Percentiles rank a stretch among this genome's conserved stretches.
These are phyloP conservation scores for Diprion similis DNA, from an alignment of 1,140 invertebrate genomes.

Conservation along the genomic window DNA sequence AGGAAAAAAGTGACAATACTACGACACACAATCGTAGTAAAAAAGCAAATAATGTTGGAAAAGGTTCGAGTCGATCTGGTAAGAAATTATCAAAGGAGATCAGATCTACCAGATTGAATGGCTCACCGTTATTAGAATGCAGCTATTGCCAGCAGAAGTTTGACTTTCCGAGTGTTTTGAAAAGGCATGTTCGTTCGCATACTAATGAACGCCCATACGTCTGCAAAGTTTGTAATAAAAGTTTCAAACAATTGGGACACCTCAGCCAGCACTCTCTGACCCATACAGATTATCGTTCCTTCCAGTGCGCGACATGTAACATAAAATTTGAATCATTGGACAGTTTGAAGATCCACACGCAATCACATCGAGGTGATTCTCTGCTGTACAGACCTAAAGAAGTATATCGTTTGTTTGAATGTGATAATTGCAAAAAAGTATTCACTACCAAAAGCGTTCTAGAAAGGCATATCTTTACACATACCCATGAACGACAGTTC, in stretches of 20 bases:
- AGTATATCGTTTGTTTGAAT: constrained; percentile 42
- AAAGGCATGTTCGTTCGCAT: constrained; percentile 78
- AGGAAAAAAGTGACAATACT: neutral
- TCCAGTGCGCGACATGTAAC: constrained; percentile 41
- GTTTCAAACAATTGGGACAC: constrained; percentile 64
- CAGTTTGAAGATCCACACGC: constrained; percentile 35
- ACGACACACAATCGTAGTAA: neutral
- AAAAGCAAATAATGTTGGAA: constrained; percentile 1
- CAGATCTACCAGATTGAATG: constrained; percentile 7
- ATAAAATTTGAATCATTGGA: constrained; percentile 41
- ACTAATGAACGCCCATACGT: constrained; percentile 71
- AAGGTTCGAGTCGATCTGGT: neutral
- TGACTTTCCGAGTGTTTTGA: constrained; percentile 60
- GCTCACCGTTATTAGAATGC: constrained; percentile 30
- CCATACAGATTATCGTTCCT: constrained; percentile 59
- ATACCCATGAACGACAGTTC: constrained; percentile 68
- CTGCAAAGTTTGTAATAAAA: constrained; percentile 64
- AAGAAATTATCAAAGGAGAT: constrained; percentile 19
- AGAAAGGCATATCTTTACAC: constrained; percentile 66
- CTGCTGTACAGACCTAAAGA: constrained; percentile 24
- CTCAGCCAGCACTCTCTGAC: constrained; percentile 64
- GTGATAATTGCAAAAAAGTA: constrained; percentile 64
- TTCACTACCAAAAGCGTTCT: constrained; percentile 69
- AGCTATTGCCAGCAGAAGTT: constrained; percentile 46
- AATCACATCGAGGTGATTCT: constrained; percentile 29